Base-by-base conservation (phyloP, 1,140 invertebrate species). In the Temnothorax nylanderi region DNA sequence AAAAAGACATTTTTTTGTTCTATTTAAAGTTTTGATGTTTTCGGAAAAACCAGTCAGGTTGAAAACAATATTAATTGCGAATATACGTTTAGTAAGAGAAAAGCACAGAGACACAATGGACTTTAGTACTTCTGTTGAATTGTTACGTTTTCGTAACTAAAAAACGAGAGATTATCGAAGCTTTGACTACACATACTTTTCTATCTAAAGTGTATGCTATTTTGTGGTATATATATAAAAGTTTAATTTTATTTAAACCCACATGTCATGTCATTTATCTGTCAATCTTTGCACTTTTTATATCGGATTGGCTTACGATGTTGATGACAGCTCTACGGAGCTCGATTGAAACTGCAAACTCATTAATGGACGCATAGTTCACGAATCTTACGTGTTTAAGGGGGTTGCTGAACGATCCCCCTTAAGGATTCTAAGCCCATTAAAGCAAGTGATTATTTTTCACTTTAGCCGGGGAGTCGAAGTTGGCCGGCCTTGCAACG, bases 241-340 rank as follows among this genome's bases (percentile, higher is more conserved):
- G 34, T 18, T 47, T 49, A 62, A 72, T 77, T 62, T 60, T 60
- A 86, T n/a, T n/a, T n/a, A n/a, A n/a, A n/a, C n/a, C n/a, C n/a
- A n/a, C n/a, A n/a, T n/a, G n/a, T n/a, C n/a, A n/a, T n/a, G n/a
- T n/a, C n/a, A 80, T 80, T 78, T 8, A 78, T 13, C 71, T 60
- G 18, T 64, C 58, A 47, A 21, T 41, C 8, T 26, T 64, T 85
- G 34, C 18, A 13, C 13, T 51, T 60, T 81, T 71, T 54, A 54
- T n/a, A n/a, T n/a, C n/a, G n/a, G n/a, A n/a, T n/a, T n/a, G n/a
- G n/a, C n/a, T n/a, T n/a, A n/a, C n/a, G n/a, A n/a, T n/a, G n/a
- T n/a, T n/a, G n/a, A n/a, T n/a, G n/a, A n/a, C n/a, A n/a, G n/a
- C n/a, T n/a, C n/a, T n/a, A n/a, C n/a, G n/a, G n/a, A n/a, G n/a